Conservation (phyloP, 2,113 vertebrate genomes). For the Psittacara wagleri region DNA sequence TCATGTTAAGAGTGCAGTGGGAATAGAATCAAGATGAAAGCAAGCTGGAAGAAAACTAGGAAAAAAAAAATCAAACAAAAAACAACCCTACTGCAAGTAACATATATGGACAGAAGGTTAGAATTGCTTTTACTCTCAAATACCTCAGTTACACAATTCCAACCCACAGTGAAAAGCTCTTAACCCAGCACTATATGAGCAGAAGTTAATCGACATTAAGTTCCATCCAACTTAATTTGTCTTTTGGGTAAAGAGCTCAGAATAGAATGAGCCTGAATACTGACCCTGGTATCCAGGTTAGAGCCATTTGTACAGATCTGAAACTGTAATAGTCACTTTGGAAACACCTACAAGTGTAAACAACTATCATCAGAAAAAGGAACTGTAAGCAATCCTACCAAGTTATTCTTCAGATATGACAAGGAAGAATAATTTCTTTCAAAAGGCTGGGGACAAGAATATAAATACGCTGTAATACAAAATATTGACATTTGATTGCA, state of each 20-base stretch:
- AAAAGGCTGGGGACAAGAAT: neutral
- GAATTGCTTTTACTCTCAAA: neutral
- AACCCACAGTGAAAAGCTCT: neutral
- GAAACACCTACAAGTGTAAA: neutral
- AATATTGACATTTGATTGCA: neutral
- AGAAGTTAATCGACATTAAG: neutral
- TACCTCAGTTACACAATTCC: neutral
- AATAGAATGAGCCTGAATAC: neutral
- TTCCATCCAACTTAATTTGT: neutral
- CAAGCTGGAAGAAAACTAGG: neutral
- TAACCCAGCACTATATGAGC: neutral
- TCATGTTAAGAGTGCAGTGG: neutral
- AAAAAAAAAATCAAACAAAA: neutral
- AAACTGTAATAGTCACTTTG: neutral
- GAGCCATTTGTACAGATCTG: neutral
- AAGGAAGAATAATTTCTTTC: neutral
- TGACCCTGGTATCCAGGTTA: neutral
- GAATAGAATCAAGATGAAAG: neutral
- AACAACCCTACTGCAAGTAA: neutral
- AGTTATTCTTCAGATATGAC: neutral
- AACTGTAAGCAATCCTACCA: neutral
- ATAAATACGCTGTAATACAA: neutral
- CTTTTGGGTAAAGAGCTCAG: neutral
- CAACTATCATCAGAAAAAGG: neutral
- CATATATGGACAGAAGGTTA: neutral